These are phyloP conservation scores for Anastatus disparis DNA, from an alignment of 1,140 invertebrate species.

Conservation along the genomic window DNA sequence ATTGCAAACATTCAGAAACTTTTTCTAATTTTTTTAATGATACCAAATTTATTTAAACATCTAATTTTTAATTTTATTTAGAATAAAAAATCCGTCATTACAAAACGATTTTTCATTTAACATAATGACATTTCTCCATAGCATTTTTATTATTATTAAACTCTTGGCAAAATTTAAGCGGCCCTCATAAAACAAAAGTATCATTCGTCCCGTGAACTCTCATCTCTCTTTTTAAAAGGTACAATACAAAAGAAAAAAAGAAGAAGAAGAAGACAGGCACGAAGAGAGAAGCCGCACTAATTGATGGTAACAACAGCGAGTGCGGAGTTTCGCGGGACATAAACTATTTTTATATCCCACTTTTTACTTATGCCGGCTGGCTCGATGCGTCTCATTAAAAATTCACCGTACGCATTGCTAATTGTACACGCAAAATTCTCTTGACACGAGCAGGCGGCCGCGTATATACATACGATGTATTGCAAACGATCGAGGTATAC, in stretches of 20 bases:
- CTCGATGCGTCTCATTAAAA: slow-evolving; percentile 55
- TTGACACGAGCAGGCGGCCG: neutral
- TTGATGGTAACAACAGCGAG: slow-evolving; percentile 54
- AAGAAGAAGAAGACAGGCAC: neutral
- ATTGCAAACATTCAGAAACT: no score
- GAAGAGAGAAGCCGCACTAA: slow-evolving; percentile 44
- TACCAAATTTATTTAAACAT: no score
- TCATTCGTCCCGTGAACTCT: neutral
- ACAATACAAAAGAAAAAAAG: neutral
- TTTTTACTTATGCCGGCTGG: neutral
- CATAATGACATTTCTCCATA: neutral
- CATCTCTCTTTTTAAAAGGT: no score
- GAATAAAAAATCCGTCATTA: no score
- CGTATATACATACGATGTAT: no score
- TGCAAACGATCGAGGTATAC: no score
- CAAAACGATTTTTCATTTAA: no score
- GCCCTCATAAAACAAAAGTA: slow-evolving; percentile 28
- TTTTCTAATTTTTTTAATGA: no score
- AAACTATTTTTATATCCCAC: slow-evolving; percentile 55
- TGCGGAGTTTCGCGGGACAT: slow-evolving; percentile 54
- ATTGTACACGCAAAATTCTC: slow-evolving; percentile 42
- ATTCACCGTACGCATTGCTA: slow-evolving; percentile 45
- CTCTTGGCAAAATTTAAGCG: no score
- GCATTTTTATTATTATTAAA: slow-evolving; percentile 11
- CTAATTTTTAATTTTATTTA: no score